Evolutionary conservation across 2,888 invertebrate species (phyloP), one percentile per base, ranked within the genome.

Genomic region (Teinopalpus imperialis): DNA sequence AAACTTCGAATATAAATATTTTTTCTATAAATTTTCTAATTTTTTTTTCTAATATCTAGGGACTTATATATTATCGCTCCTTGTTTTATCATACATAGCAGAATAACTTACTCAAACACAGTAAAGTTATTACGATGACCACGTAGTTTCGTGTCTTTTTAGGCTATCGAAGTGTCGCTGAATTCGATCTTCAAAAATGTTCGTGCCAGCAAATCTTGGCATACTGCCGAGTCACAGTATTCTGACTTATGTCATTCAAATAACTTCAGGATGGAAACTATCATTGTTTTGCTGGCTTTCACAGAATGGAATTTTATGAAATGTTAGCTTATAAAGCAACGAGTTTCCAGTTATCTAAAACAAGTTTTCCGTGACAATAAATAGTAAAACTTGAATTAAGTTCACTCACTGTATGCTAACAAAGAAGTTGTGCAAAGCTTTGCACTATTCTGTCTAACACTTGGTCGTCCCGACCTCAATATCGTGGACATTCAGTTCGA

Each of bases 201-300:
- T 4, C 34, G 36, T 37, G 37, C 37, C 37, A 39, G 29, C 27
- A 39, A 39, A 16, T 39, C 9, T 27, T 39, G 37, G 37, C 37
- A 12, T 2, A 14, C 3, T 18, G 37, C 37, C 37, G 8, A 39
- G 37, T 39, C 37, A 39, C 37, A 24, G 37, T 18, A 7, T 14
- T 24, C 8, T 20, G 27, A 27, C 27, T 39, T 27, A 39, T 39
- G 37, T 39, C 18, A 39, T 39, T 18, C 37, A 27, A 12, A 12
- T n/a, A 39, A 9, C 18, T 29, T 27, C 27, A 10, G 21, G n/a
- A 18, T 16, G 9, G 32, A n/a, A 9, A 32, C 16, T 13, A 29
- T 29, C 9, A 18, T 34, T 21, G 34, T 34, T 34, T 34, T 34
- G 34, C 21, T 12, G 10, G 6, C 21, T 21, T 21, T 8, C 13